Evolutionary conservation across 2,888 invertebrate species (phyloP).

Genomic region (Branchellion lobata): DNA sequence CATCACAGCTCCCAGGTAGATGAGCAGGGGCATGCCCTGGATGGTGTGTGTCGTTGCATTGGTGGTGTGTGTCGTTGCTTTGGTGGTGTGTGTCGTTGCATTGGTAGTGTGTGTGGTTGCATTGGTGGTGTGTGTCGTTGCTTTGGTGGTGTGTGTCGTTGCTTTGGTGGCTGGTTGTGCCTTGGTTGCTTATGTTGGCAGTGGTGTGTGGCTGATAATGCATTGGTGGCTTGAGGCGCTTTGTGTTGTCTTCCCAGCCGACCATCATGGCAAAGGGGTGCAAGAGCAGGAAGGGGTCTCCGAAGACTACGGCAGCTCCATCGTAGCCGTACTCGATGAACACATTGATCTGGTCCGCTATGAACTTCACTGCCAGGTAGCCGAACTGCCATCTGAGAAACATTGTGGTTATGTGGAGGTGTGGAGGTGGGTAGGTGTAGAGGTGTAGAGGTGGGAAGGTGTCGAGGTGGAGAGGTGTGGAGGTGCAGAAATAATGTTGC

Average conservation of each 20-base stretch:
- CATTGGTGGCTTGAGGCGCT: too few relatives aligned
- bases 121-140: too few relatives aligned
- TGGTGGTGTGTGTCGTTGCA: too few relatives aligned
- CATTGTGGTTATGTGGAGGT: not conserved
- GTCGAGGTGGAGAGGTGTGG: not conserved
- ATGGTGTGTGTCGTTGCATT: too few relatives aligned
- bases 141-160: too few relatives aligned
- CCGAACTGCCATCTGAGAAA: slow-evolving; percentile 74
- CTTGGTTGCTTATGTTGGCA: too few relatives aligned
- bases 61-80: too few relatives aligned
- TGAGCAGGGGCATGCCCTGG: slow-evolving; percentile 77
- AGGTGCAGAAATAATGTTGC: not conserved
- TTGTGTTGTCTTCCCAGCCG: too few relatives aligned
- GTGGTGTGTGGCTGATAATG: too few relatives aligned
- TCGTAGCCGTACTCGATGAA: slow-evolving; percentile 78
- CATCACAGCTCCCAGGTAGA: slow-evolving; percentile 88
- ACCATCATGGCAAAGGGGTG: slow-evolving; percentile 78
- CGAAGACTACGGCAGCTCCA: slow-evolving; percentile 84
- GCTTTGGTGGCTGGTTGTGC: too few relatives aligned
- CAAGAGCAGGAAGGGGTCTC: slow-evolving; percentile 62
- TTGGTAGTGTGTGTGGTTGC: too few relatives aligned
- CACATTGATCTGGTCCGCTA: slow-evolving; percentile 71
- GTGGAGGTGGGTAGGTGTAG: too few relatives aligned
- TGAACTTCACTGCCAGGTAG: slow-evolving; percentile 70
- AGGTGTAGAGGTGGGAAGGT: not conserved